A percentile compares a stretch with the other conserved stretches of the same genome.
These are phyloP conservation scores for Elephantulus edwardii DNA, from an alignment of 2,113 vertebrate species.

Conservation along the genomic window DNA sequence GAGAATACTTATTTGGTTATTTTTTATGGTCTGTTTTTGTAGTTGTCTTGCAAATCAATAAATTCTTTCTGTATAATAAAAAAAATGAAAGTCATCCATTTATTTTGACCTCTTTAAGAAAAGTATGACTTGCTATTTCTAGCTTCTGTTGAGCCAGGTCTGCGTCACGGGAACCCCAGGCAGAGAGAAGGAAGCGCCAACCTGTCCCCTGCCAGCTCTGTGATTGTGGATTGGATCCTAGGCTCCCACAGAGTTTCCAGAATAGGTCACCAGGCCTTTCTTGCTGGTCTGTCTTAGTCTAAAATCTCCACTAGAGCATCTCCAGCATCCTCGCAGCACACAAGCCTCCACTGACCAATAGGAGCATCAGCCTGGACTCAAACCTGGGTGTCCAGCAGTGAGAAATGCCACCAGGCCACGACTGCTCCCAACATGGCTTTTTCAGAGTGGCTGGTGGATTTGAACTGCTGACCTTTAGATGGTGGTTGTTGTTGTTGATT, in stretches of 20 bases:
- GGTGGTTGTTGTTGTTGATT: no score
- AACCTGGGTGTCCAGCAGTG: neutral
- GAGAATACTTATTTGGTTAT: conserved; percentile 62
- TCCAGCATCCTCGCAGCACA: no score
- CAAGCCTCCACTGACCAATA: neutral
- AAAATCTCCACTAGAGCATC: neutral
- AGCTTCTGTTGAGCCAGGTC: neutral
- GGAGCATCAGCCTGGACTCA: neutral
- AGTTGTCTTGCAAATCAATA: conserved; percentile 80
- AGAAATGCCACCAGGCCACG: neutral
- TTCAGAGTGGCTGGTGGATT: no score
- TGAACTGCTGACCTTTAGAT: no score
- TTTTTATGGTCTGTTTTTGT: conserved; percentile 77
- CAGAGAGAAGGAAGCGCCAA: neutral
- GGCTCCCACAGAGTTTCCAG: neutral
- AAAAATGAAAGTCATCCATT: no score
- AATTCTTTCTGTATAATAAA: no score
- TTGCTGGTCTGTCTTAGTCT: neutral
- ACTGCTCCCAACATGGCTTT: neutral
- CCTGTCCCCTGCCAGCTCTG: neutral
- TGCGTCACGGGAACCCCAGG: neutral
- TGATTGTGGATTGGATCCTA: neutral
- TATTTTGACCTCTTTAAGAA: neutral
- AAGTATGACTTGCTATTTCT: neutral
- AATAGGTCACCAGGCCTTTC: neutral